These are phyloP conservation scores for Ectemnius lituratus DNA, from an alignment of 2,888 invertebrate species.

Conservation along the genomic window DNA sequence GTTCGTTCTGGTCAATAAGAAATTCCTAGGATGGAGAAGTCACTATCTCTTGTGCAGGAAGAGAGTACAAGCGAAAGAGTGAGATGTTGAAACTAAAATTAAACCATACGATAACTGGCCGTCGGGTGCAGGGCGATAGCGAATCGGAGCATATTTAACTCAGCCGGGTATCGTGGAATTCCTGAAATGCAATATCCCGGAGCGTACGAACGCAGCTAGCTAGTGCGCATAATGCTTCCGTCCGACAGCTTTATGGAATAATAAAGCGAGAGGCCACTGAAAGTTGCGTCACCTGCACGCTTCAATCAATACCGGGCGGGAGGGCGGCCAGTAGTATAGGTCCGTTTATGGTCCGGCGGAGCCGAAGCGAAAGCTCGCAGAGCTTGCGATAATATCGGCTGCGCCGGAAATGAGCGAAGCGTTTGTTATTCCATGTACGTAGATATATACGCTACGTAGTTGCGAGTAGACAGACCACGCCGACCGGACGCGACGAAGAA, in stretches of 20 bases:
- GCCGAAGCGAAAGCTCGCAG: too few species aligned
- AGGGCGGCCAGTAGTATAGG: neutral
- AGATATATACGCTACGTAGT: too few species aligned
- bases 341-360: too few species aligned
- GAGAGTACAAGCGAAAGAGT: neutral
- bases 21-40: conserved; percentile 42
- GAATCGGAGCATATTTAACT: neutral
- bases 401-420: too few species aligned
- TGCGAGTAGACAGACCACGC: too few species aligned
- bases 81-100: conserved; percentile 25
- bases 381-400: too few species aligned
- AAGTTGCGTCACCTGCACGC: conserved; percentile 3
- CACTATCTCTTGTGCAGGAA: conserved; percentile 7
- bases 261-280: neutral
- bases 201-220: neutral
- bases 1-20: conserved; percentile 45
- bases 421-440: too few species aligned
- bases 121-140: neutral
- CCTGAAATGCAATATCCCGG: conserved; percentile 3
- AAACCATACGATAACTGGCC: conserved; percentile 24
- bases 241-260: neutral
- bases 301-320: neutral
- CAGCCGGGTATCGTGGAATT: conserved; percentile 5
- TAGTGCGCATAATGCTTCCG: neutral
- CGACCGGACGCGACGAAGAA: too few species aligned